A percentile compares a stretch with the other conserved stretches of the same genome.
Evolutionary conservation across 1,140 invertebrate genomes (phyloP).

Genomic region (Glossosoma conforme): DNA sequence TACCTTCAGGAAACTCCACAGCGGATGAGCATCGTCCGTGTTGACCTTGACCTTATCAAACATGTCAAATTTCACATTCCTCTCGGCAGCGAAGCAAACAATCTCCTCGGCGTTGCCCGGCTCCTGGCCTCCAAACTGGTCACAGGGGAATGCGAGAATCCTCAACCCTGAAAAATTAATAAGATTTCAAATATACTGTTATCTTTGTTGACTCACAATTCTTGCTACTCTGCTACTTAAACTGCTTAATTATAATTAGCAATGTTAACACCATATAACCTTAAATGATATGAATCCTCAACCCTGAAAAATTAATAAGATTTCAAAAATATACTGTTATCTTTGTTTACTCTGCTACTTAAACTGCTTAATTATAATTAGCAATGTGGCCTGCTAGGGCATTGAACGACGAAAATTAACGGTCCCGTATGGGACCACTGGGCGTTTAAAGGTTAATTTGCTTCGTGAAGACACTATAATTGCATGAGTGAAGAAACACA

Average conservation of each 20-base stretch:
- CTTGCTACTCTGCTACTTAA: background rate
- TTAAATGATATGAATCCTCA: constrained; percentile 54
- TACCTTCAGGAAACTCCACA: constrained; percentile 84
- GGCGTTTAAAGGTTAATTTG: too few species aligned
- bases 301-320: constrained; percentile 38
- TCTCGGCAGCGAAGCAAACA: constrained; percentile 65
- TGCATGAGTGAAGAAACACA: too few species aligned
- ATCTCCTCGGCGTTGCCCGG: constrained; percentile 73
- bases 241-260: background rate
- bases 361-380: background rate
- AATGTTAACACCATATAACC: background rate
- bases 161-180: constrained; percentile 50
- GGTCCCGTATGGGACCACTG: too few species aligned
- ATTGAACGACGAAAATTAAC: too few species aligned
- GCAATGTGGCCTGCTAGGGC: background rate
- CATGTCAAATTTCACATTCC: constrained; percentile 72
- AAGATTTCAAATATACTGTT: constrained; percentile 1
- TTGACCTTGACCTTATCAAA: constrained; percentile 85
- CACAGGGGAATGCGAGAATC: constrained; percentile 89
- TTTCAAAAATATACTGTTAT: constrained; percentile 1
- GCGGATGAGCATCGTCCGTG: constrained; percentile 76
- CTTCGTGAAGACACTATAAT: too few species aligned
- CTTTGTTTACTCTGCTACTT: background rate
- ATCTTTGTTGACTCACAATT: too few species aligned
- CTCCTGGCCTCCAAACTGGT: constrained; percentile 85